These are phyloP conservation scores for Larimichthys crocea DNA, from an alignment of 2,113 vertebrate species.

Conservation along the genomic window DNA sequence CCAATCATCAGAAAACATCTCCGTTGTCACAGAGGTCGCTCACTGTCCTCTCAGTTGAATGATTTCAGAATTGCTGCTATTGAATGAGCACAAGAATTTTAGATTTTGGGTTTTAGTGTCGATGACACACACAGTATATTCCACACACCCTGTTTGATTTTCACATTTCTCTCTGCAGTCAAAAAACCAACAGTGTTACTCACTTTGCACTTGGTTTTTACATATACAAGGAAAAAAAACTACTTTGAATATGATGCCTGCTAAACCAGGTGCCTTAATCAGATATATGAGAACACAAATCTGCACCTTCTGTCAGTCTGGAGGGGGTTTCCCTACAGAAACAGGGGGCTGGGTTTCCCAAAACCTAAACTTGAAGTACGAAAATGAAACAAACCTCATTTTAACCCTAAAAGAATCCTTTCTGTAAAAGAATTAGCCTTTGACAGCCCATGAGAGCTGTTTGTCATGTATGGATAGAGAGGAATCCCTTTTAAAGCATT, in stretches of 20 bases:
- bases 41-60: slow-evolving; percentile 64
- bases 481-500: slow-evolving; percentile 8
- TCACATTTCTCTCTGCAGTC: slow-evolving; percentile 42
- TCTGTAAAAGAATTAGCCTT: slow-evolving; percentile 47
- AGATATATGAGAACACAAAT: slow-evolving; percentile 80
- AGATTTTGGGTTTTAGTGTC: slow-evolving; percentile 51
- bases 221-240: slow-evolving; percentile 49
- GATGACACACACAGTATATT: slow-evolving; percentile 42
- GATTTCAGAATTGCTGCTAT: slow-evolving; percentile 73
- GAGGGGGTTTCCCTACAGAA: slow-evolving; percentile 71
- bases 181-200: slow-evolving; percentile 68
- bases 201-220: slow-evolving; percentile 78
- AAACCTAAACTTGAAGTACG: slow-evolving; percentile 57
- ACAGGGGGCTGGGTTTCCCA: slow-evolving; percentile 70
- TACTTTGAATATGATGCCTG: slow-evolving; percentile 85
- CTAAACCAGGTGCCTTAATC: slow-evolving; percentile 87
- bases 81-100: slow-evolving; percentile 76
- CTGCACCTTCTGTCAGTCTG: slow-evolving; percentile 77
- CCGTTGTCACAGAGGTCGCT: slow-evolving; percentile 49
- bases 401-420: slow-evolving; percentile 28
- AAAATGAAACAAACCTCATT: slow-evolving; percentile 34
- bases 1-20: slow-evolving; percentile 18
- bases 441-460: slow-evolving; percentile 8
- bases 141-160: slow-evolving; percentile 28
- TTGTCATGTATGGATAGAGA: neutral